phyloP scores from a whole-genome alignment of 1,140 invertebrate species.

The Leptinotarsa defecta region DNA sequence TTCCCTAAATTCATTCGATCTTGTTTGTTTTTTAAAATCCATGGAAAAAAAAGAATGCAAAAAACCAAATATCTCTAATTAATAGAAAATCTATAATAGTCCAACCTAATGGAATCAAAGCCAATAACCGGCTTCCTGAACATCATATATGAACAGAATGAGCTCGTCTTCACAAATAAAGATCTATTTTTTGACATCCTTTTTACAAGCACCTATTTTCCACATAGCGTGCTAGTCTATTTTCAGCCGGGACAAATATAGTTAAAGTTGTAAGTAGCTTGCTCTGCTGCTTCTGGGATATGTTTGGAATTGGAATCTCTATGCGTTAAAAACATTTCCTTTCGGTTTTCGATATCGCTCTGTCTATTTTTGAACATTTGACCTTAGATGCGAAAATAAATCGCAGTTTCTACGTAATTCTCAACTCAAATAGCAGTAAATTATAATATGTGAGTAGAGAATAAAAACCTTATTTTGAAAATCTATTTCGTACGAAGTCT shows the following conservation, averaged over 20 bases:
- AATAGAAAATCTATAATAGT: no score
- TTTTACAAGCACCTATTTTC: conserved; percentile 18
- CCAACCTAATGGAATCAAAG: no score
- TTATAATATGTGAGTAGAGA: background rate
- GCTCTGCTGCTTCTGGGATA: conserved; percentile 13
- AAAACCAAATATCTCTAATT: no score
- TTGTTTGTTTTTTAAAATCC: no score
- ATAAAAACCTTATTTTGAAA: background rate
- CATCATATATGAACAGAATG: no score
- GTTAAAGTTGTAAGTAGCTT: conserved; percentile 18
- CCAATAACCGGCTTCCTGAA: no score
- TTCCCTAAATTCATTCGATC: no score
- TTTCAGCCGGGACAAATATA: conserved; percentile 21
- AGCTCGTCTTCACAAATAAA: background rate
- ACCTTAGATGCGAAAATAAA: conserved; percentile 16
- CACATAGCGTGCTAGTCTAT: conserved; percentile 15
- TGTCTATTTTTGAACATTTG: conserved; percentile 18
- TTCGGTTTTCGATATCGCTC: conserved; percentile 18
- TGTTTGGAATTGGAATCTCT: conserved; percentile 26
- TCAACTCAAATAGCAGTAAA: background rate
- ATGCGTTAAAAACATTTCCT: conserved; percentile 26
- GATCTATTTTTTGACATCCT: conserved; percentile 27
- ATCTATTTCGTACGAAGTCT: background rate
- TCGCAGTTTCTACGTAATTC: conserved; percentile 6
- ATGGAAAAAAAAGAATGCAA: no score